phyloP scores from a whole-genome alignment of 2,888 invertebrate species.

The Anthrax anthrax region DNA sequence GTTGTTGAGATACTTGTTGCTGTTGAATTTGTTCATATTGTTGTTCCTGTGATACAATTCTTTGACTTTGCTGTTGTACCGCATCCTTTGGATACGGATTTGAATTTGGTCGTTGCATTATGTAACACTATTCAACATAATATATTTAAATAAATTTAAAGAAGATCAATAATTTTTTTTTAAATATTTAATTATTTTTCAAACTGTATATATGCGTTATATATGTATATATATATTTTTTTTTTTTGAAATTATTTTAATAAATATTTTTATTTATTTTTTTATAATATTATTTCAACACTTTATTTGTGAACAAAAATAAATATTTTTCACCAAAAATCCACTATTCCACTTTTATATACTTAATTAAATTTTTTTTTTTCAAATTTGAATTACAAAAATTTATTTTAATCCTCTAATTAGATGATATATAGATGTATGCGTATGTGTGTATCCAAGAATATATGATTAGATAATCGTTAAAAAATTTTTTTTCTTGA shows the following conservation, averaged over 20 bases:
- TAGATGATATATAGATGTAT: too few species aligned
- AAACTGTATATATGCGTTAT: constrained; percentile 37
- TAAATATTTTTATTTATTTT: background rate
- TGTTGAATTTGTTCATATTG: constrained; percentile 35
- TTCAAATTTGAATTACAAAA: too few species aligned
- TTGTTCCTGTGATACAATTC: constrained; percentile 36
- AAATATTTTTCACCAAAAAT: too few species aligned
- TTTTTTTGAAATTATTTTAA: too few species aligned
- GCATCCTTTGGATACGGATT: constrained; percentile 36
- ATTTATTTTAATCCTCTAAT: too few species aligned
- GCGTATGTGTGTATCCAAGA: too few species aligned
- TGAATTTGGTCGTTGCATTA: constrained; percentile 62
- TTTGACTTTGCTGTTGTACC: constrained; percentile 39
- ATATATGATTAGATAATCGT: too few species aligned
- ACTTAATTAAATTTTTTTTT: too few species aligned
- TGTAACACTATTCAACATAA: constrained; percentile 32
- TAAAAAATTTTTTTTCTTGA: background rate
- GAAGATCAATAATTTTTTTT: constrained; percentile 36
- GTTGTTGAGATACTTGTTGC: constrained; percentile 37
- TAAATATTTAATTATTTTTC: constrained; percentile 25
- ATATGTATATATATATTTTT: constrained; percentile 22
- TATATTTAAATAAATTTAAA: constrained; percentile 22
- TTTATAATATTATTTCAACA: background rate
- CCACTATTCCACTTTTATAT: too few species aligned
- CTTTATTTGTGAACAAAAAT: too few species aligned